phyloP scores from a whole-genome alignment of 2,888 invertebrate genomes.

The Zygaena filipendulae region DNA sequence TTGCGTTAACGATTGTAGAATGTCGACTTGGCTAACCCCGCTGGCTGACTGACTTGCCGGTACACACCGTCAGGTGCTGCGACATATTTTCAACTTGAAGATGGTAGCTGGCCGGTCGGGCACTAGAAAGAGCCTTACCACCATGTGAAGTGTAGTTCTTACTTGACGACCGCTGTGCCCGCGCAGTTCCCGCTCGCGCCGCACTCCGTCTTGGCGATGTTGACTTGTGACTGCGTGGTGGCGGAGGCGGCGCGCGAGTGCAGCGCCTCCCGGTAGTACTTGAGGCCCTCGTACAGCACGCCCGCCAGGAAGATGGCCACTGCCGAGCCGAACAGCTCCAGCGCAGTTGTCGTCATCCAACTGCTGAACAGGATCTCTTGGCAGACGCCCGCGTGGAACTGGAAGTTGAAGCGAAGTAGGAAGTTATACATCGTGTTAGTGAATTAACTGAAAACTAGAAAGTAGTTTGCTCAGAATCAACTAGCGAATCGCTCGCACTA shows the following conservation, averaged over 20 bases:
- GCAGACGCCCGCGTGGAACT: slow-evolving; percentile 82
- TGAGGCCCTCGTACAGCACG: slow-evolving; percentile 94
- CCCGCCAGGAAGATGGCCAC: slow-evolving; percentile 90
- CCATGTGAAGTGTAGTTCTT: too few species aligned
- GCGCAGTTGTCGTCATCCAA: slow-evolving; percentile 78
- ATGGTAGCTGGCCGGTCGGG: too few species aligned
- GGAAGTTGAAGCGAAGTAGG: slow-evolving; percentile 48
- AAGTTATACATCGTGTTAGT: background rate
- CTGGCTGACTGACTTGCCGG: too few species aligned
- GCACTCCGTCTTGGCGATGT: slow-evolving; percentile 60
- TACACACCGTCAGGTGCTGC: too few species aligned
- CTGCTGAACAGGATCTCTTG: slow-evolving; percentile 83
- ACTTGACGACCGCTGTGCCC: slow-evolving; percentile 51
- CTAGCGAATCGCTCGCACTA: too few species aligned
- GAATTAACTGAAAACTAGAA: too few species aligned
- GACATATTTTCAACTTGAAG: too few species aligned
- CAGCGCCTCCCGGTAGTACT: slow-evolving; percentile 75
- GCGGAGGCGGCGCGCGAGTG: slow-evolving; percentile 34
- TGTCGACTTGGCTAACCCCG: too few species aligned
- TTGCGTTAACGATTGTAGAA: too few species aligned
- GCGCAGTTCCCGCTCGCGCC: slow-evolving; percentile 41
- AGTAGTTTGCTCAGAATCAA: too few species aligned
- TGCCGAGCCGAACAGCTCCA: slow-evolving; percentile 87
- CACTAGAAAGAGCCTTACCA: too few species aligned
- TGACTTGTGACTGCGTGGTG: slow-evolving; percentile 48